These are phyloP conservation scores for Centropus bengalensis DNA, from an alignment of 2,113 vertebrate genomes.

Conservation along the genomic window DNA sequence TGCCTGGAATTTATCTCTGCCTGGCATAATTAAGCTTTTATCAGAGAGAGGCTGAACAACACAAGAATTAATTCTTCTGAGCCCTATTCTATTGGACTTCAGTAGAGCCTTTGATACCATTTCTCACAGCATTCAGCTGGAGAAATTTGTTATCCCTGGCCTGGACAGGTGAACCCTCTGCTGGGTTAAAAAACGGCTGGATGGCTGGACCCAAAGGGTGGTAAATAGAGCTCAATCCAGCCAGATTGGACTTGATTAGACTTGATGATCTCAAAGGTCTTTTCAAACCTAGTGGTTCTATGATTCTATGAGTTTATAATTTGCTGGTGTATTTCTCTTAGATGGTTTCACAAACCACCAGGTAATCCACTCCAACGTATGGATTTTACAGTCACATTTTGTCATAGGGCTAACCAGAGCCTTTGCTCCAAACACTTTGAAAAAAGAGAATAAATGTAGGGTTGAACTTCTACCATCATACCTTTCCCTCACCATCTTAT, in stretches of 20 bases:
- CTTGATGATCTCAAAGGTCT: too few species aligned
- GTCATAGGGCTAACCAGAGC: neutral
- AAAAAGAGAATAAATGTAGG: neutral
- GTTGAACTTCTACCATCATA: neutral
- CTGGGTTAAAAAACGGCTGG: too few species aligned
- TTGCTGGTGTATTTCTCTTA: neutral
- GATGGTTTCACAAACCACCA: neutral
- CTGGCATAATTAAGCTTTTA: neutral
- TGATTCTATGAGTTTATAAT: neutral
- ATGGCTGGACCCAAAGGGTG: too few species aligned
- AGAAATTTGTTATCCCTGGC: too few species aligned
- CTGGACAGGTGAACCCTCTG: too few species aligned
- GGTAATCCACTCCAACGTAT: neutral
- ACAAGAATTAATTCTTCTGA: neutral
- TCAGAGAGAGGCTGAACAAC: neutral
- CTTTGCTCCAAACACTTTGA: neutral
- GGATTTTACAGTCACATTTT: neutral
- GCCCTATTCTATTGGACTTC: neutral
- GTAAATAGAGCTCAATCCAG: too few species aligned
- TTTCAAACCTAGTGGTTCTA: too few species aligned
- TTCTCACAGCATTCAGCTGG: too few species aligned
- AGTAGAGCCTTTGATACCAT: too few species aligned
- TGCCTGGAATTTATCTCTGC: neutral
- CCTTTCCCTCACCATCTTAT: neutral
- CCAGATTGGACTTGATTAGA: too few species aligned